Conservation (phyloP, 2,113 vertebrate genomes). For the Cnemophilus loriae region DNA sequence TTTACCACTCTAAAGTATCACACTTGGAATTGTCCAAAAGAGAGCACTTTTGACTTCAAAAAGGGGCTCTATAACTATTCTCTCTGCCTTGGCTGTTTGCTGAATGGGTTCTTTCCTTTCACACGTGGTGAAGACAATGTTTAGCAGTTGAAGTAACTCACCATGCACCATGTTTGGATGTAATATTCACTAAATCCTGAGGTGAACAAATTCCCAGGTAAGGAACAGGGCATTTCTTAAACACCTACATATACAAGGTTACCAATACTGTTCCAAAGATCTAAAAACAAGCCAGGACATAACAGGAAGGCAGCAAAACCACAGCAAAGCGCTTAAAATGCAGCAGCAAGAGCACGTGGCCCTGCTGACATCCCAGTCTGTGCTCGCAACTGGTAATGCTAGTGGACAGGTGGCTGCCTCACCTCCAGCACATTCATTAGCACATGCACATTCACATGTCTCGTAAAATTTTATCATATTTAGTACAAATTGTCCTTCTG, state of each 20-base stretch:
- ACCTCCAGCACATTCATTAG: not conserved
- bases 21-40: constrained; percentile 20
- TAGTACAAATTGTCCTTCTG: not conserved
- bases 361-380: fast-evolving
- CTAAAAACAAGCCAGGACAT: not conserved
- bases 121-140: not conserved
- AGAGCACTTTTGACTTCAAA: constrained; percentile 49
- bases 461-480: not conserved
- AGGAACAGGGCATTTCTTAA: constrained; percentile 43
- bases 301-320: not conserved
- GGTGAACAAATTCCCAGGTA: constrained; percentile 18
- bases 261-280: not conserved
- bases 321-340: not conserved
- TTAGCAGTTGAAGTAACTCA: constrained; percentile 43
- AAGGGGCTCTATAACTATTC: constrained; percentile 29
- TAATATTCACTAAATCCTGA: constrained; percentile 20
- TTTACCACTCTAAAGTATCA: not conserved
- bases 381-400: fast-evolving
- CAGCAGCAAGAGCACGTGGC: not conserved
- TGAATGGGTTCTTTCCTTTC: constrained; percentile 27
- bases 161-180: not conserved
- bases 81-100: constrained; percentile 24
- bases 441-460: not conserved
- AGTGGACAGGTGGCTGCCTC: fast-evolving
- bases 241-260: not conserved